Evolutionary conservation across 2,113 vertebrate species (phyloP).

Genomic region (Hassar affinis): DNA sequence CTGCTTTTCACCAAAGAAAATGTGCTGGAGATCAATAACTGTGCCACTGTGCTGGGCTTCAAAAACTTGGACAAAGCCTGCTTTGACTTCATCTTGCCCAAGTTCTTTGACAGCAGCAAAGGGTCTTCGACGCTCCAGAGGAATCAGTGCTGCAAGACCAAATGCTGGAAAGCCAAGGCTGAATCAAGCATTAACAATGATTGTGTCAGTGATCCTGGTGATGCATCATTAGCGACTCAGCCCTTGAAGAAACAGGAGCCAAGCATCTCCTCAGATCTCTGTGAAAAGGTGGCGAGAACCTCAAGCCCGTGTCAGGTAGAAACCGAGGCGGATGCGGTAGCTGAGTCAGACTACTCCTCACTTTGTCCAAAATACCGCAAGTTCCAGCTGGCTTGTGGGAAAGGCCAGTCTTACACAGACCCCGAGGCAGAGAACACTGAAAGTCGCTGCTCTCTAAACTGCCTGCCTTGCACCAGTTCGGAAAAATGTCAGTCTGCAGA

Average conservation of each 20-base stretch:
- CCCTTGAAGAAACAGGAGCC: constrained; percentile 29
- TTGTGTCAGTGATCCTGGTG: constrained; percentile 43
- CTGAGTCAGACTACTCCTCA: constrained; percentile 58
- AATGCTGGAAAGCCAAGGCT: constrained; percentile 62
- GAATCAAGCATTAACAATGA: constrained; percentile 55
- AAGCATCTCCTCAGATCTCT: neutral
- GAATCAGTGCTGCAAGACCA: constrained; percentile 76
- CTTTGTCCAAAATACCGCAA: constrained; percentile 90
- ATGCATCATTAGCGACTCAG: neutral
- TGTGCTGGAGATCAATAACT: constrained; percentile 83
- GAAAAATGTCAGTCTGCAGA: constrained; percentile 41
- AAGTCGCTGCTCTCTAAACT: constrained; percentile 32
- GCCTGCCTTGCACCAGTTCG: constrained; percentile 30
- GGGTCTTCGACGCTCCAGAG: constrained; percentile 62
- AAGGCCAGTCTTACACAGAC: constrained; percentile 66
- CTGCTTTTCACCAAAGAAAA: constrained; percentile 86
- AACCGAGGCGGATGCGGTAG: constrained; percentile 42
- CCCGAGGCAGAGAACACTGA: constrained; percentile 57
- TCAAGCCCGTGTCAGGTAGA: constrained; percentile 61
- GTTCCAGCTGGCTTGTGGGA: constrained; percentile 86
- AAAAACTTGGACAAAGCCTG: constrained; percentile 88
- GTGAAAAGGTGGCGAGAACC: constrained; percentile 49
- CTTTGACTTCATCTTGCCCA: constrained; percentile 90
- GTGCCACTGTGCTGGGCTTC: constrained; percentile 82
- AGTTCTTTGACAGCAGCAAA: constrained; percentile 76